phyloP scores from a whole-genome alignment of 1,140 invertebrate species.

The Dendrolimus punctatus region DNA sequence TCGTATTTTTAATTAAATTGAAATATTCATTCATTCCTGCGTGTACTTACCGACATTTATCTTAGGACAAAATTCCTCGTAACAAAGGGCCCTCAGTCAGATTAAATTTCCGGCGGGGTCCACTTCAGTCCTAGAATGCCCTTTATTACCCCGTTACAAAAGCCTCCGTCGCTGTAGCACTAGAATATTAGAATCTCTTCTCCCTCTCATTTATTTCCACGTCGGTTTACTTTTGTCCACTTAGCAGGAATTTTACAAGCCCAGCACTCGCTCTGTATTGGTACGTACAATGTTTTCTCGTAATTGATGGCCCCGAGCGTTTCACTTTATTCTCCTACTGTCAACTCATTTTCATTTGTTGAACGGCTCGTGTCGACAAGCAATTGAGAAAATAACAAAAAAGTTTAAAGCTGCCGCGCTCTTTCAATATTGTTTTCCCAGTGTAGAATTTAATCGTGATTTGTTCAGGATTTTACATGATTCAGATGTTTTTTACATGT shows the following conservation, averaged over 20 bases:
- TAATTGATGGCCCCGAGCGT: constrained; percentile 1
- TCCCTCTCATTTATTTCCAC: constrained; percentile 38
- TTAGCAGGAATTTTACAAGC: constrained; percentile 17
- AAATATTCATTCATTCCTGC: constrained; percentile 43
- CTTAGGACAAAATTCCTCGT: constrained; percentile 50
- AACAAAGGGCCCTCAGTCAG: constrained; percentile 53
- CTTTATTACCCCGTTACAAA: constrained; percentile 63
- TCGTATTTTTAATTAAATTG: constrained; percentile 57
- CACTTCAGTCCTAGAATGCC: constrained; percentile 56
- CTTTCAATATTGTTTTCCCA: too few species aligned
- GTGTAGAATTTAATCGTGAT: too few species aligned
- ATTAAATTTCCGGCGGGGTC: constrained; percentile 65
- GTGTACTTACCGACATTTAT: constrained; percentile 49
- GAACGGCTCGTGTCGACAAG: not conserved
- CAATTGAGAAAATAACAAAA: too few species aligned
- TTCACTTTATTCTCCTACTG: constrained; percentile 7
- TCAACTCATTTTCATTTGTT: constrained; percentile 3
- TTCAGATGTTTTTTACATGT: too few species aligned
- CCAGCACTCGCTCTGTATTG: not conserved
- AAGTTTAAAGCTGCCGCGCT: not conserved
- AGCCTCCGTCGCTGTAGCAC: constrained; percentile 30
- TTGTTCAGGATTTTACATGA: too few species aligned
- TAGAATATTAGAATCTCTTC: constrained; percentile 52
- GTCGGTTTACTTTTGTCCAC: constrained; percentile 35
- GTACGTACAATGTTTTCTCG: constrained; percentile 8